Base-by-base conservation (phyloP, 2,888 invertebrate genomes). In the Cerceris ruficornis region DNA sequence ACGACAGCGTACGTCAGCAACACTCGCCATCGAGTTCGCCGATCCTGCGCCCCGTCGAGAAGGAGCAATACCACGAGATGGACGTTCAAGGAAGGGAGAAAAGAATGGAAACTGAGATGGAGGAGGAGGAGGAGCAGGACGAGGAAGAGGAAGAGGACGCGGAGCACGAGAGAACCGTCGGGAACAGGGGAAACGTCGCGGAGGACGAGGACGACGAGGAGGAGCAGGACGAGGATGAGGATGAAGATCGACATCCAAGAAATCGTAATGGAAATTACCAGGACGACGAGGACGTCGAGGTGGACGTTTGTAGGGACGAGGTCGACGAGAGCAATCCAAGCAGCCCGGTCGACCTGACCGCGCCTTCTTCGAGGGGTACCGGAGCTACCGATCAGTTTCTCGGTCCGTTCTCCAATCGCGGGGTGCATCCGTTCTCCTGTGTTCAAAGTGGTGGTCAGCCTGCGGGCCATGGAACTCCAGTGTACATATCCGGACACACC, bases 291-390 rank as follows among this genome's bases (percentile, higher is more conserved):
- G 86, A 91, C 46, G 84, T 88, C 42, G 91, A 91, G 50, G 90
- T 92, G 0, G 90, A 89, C 62, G 90, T 90, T 6, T 92, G 91
- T 54, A 89, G 91, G 67, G 88, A 89, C 70, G 90, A 88, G 61
- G 89, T 75, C 76, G 91, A 84, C 84, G 91, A 90, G 61, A 92
- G 91, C 72, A 92, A 90, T 64, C 91, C 92, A 0, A 91, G 92
- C 57, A 92, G 92, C 67, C 93, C 93, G 2, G 93, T 93, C 6
- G 93, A 93, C 67, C 84, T 93, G 5, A 93, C 93, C 39, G 92
- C 92, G 0, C 88, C 92, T 2, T 88, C 92, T 13, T 91, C 92
- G 5, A 87, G 90, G 52, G 88, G 88, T 15, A 72, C 84, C 15
- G 80, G 72, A 0, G 28, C 28, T 2, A 57, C 78, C 15, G 87